Conservation (phyloP, 2,797 vertebrate species). For the Hydrophis major region DNA sequence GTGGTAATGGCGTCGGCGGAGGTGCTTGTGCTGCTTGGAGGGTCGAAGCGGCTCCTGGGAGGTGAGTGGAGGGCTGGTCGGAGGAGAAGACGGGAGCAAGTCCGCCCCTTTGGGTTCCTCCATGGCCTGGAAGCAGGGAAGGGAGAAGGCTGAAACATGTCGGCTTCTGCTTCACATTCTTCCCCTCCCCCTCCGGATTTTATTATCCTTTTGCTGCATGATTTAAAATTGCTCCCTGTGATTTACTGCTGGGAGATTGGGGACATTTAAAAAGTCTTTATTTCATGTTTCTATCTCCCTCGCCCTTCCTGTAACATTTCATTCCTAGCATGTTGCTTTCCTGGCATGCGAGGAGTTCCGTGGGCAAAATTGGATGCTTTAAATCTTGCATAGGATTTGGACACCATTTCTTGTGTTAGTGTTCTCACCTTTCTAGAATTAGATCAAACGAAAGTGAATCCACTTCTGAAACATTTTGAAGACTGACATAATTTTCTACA, state of each 20-base stretch:
- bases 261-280: neutral
- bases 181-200: rapidly evolving
- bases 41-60: too few relatives aligned
- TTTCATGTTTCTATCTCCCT: neutral
- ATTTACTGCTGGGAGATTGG: neutral
- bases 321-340: neutral
- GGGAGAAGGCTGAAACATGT: neutral
- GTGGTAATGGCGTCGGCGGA: too few relatives aligned
- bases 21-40: too few relatives aligned
- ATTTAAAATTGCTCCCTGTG: neutral
- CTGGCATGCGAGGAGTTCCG: neutral
- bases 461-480: neutral
- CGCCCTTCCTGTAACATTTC: neutral
- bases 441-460: neutral
- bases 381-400: neutral
- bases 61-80: too few relatives aligned
- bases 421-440: neutral
- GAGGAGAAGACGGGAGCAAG: too few relatives aligned
- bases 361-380: neutral
- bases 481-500: neutral
- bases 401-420: neutral
- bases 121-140: neutral
- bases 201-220: neutral
- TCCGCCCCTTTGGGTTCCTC: neutral
- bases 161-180: neutral